Percentiles rank a stretch among this genome's conserved stretches.
Conservation (phyloP, 2,113 vertebrate species). For the Dicerorhinus sumatrensis region DNA sequence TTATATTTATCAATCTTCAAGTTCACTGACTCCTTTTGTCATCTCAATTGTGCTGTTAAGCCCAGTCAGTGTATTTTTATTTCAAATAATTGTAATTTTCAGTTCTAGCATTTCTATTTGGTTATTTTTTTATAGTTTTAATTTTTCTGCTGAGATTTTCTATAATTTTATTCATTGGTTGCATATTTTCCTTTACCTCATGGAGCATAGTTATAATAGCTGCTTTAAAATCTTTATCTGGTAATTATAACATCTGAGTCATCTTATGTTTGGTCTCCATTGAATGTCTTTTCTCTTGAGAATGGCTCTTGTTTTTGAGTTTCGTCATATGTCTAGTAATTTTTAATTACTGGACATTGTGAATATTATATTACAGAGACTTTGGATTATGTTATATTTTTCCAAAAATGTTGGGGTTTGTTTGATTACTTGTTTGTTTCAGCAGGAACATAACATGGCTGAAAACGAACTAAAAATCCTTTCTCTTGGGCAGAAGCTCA, state of each 20-base stretch:
- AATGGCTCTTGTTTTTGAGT: background rate
- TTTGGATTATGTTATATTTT: background rate
- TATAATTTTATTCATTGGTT: background rate
- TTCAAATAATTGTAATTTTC: background rate
- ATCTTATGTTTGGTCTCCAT: background rate
- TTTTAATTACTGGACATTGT: background rate
- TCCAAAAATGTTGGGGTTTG: background rate
- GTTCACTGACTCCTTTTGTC: background rate
- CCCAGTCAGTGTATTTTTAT: background rate
- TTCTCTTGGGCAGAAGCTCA: background rate
- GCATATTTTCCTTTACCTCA: background rate
- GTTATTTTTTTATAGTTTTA: background rate
- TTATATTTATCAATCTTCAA: background rate
- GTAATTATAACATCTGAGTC: background rate
- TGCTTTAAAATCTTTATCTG: background rate
- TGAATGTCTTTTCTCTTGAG: background rate
- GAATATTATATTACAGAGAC: background rate
- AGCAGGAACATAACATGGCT: background rate
- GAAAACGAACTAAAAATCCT: background rate
- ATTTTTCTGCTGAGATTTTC: background rate
- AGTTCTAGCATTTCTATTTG: background rate
- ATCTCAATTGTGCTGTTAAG: background rate
- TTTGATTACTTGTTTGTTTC: background rate
- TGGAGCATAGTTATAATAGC: background rate
- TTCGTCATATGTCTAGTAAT: background rate